Base-by-base conservation (phyloP, 2,113 vertebrate genomes). In the Aphyosemion australe region DNA sequence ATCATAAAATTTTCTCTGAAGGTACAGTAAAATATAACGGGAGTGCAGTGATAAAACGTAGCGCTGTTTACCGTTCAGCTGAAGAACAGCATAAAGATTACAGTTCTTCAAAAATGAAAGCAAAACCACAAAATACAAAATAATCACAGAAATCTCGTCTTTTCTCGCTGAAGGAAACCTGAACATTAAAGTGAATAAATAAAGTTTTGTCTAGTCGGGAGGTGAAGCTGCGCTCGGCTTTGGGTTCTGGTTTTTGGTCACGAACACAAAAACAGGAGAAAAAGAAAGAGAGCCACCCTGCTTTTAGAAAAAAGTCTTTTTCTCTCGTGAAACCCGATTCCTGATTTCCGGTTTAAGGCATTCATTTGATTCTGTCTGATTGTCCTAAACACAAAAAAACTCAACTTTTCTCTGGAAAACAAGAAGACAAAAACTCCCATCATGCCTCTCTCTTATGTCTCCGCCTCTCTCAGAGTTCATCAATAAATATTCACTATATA, bases 111-210 rank as follows among this genome's bases (percentile, higher is more conserved):
- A 69, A 65, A n/a, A n/a, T n/a, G n/a, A n/a, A n/a, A n/a, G n/a
- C n/a, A 65, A 13, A 55, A 69, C 16, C 74, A 51, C 18, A 63
- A 46, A 72, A 83, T 45, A 34, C 46, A 74, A 70, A 37, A 61
- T 12, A 8, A 75, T 32, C 50, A 53, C 72, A 41, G 70, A 80
- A 78, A 84, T 65, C 47, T 71, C 69, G 64, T 26, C 26, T 26
- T 26, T 26, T 5, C 26, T 26, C 26, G 26, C 86, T 43, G 43
- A 74, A 73, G 64, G 48, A 80, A 58, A 49, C 39, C 58, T 72
- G 79, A 65, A 76, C 59, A 74, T 64, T 59, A 11, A 82, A 78
- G 61, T 71, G 61, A 91, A 92, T 92, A 92, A 92, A 92, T 91
- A 91, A 86, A 86, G 51, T 83, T 69, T 71, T 72, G 84, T 84